Base-by-base conservation (phyloP, 64 coral and sea anemone genomes). In the Exaiptasia diaphana region DNA sequence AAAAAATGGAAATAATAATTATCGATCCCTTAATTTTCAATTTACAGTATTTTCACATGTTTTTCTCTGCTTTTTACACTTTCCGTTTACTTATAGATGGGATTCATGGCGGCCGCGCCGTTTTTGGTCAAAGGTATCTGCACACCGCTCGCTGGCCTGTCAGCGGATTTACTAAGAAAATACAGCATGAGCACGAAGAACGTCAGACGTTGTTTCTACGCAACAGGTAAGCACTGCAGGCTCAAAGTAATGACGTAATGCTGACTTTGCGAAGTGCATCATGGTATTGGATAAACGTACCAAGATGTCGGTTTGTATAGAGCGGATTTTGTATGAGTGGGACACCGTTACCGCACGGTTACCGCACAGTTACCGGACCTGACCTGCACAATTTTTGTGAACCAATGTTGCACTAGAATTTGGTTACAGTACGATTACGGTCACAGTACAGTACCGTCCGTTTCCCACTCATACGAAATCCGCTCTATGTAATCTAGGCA, bases 101-200 rank as follows among this genome's bases (percentile, higher is more conserved):
- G 91, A 0, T 95, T 95, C 30, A 68, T 95, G 65, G 86, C 91
- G 10, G 91, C 91, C 0, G 34, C 86, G 17, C 91, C 91, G n/a
- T 95, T 95, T 45, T 59, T 95, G 4, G 82, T 88, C 18, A 89
- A 95, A 64, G 86, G 64, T 20, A 3, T 95, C 8, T 82, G 71
- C 32, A 79, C 91, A 13, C 91, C 91, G 3, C 18, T 89, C 13
- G 82, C 91, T 1, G 91, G 91, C 2, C 64, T 95, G 17, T 62
- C 91, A 1, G 75, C 91, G 13, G 91, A 95, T 29, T 20, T 95
- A 11, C 64, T 95, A 1, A 83, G 79, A 76, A 83, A 71, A 14
- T 87, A 86, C 60, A 78, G 35, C 46, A 43, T 78, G 25, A 71
- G 78, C 0, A 95, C 91, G 12, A 85, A 78, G 33, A 84, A 36